These are phyloP conservation scores for Scaptodrosophila lebanonensis DNA, from an alignment of 1,140 invertebrate genomes.

Conservation along the genomic window DNA sequence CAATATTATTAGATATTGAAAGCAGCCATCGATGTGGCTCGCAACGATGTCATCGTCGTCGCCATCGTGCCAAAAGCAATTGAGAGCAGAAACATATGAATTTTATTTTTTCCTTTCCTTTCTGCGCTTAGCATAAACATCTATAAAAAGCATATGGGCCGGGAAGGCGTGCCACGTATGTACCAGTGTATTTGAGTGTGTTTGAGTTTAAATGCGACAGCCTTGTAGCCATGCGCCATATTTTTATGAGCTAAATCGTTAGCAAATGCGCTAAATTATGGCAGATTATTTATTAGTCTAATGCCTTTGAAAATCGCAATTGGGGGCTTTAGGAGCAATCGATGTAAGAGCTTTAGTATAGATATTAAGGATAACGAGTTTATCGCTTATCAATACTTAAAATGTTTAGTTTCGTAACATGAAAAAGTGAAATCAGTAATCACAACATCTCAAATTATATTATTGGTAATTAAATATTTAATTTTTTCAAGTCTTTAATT, in stretches of 20 bases:
- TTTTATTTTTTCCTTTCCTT: slow-evolving; percentile 39
- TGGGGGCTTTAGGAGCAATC: slow-evolving; percentile 13
- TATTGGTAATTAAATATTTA: no score
- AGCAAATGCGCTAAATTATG: slow-evolving; percentile 62
- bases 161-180: neutral
- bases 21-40: slow-evolving; percentile 56
- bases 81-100: slow-evolving; percentile 69
- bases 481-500: no score
- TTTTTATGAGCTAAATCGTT: slow-evolving; percentile 72
- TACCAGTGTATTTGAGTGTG: slow-evolving; percentile 30
- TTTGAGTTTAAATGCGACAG: slow-evolving; percentile 25
- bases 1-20: slow-evolving; percentile 74
- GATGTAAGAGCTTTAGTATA: no score
- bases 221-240: slow-evolving; percentile 32
- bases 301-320: slow-evolving; percentile 63
- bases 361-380: no score
- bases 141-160: slow-evolving; percentile 19
- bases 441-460: no score
- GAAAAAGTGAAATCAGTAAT: no score
- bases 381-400: no score
- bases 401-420: no score
- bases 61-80: slow-evolving; percentile 48
- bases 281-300: slow-evolving; percentile 69
- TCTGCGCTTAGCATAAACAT: slow-evolving; percentile 25
- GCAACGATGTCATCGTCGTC: slow-evolving; percentile 30